A percentile compares a stretch with the other conserved stretches of the same genome.
Conservation (phyloP, 2,888 invertebrate species). For the Hypomecis atomaria region DNA sequence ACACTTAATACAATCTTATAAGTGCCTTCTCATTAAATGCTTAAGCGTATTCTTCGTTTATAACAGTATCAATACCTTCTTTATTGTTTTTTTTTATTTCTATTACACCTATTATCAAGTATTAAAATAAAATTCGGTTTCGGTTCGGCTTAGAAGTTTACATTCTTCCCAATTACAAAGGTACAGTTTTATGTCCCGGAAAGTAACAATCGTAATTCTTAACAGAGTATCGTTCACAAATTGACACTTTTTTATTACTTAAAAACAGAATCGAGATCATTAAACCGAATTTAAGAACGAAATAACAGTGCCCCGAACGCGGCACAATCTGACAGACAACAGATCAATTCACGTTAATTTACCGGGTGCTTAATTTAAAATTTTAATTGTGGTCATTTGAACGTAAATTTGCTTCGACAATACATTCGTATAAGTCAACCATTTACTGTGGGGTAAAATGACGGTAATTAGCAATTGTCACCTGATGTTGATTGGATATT, state of each 20-base stretch:
- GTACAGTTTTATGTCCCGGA: constrained; percentile 44
- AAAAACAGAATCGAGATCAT: constrained; percentile 54
- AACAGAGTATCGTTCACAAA: constrained; percentile 59
- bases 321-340: constrained; percentile 59
- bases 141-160: too few species aligned
- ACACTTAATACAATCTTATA: not conserved
- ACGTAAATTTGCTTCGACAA: constrained; percentile 41
- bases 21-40: not conserved
- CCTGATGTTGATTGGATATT: constrained; percentile 26
- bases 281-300: constrained; percentile 62
- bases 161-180: constrained; percentile 43
- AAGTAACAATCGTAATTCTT: constrained; percentile 52
- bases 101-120: too few species aligned
- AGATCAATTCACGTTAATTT: constrained; percentile 66
- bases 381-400: constrained; percentile 65
- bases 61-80: not conserved
- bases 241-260: constrained; percentile 66
- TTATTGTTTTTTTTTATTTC: not conserved
- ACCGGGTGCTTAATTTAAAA: constrained; percentile 66
- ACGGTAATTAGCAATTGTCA: constrained; percentile 58
- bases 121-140: too few species aligned
- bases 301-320: constrained; percentile 50
- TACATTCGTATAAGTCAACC: constrained; percentile 39
- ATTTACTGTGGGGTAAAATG: constrained; percentile 38
- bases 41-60: not conserved